Conservation (phyloP, 2,113 vertebrate species). For the Carassius gibelio region DNA sequence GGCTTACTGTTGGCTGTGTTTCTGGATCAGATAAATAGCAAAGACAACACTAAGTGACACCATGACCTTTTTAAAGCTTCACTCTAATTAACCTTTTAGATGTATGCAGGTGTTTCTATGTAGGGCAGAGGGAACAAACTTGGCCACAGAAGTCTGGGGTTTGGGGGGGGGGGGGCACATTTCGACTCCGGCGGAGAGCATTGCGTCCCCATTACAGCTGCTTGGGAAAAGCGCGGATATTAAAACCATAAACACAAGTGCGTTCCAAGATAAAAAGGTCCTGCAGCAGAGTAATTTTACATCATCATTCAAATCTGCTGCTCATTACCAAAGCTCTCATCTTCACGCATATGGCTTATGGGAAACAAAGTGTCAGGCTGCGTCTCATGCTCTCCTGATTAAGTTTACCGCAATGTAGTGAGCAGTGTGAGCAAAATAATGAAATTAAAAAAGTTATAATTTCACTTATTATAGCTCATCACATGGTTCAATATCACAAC, state of each 20-base stretch:
- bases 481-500: conserved; percentile 6
- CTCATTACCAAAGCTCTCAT: conserved; percentile 40
- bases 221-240: neutral
- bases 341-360: conserved; percentile 1
- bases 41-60: conserved; percentile 68
- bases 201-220: neutral
- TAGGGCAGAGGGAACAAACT: conserved; percentile 51
- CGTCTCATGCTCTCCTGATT: conserved; percentile 26
- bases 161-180: too few species aligned
- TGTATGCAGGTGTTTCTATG: conserved; percentile 60
- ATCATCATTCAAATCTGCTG: conserved; percentile 38
- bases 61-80: conserved; percentile 70
- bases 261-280: conserved; percentile 10
- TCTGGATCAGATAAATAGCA: conserved; percentile 74
- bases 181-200: neutral
- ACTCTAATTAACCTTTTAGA: conserved; percentile 74
- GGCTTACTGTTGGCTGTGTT: conserved; percentile 67
- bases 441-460: conserved; percentile 26
- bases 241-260: conserved; percentile 24
- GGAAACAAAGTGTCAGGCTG: conserved; percentile 2
- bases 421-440: neutral
- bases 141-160: conserved; percentile 38
- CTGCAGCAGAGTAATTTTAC: conserved; percentile 37
- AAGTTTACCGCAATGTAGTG: conserved; percentile 13
- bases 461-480: conserved; percentile 3